Base-by-base conservation (phyloP, 2,888 invertebrate genomes). In the Latheticus oryzae region DNA sequence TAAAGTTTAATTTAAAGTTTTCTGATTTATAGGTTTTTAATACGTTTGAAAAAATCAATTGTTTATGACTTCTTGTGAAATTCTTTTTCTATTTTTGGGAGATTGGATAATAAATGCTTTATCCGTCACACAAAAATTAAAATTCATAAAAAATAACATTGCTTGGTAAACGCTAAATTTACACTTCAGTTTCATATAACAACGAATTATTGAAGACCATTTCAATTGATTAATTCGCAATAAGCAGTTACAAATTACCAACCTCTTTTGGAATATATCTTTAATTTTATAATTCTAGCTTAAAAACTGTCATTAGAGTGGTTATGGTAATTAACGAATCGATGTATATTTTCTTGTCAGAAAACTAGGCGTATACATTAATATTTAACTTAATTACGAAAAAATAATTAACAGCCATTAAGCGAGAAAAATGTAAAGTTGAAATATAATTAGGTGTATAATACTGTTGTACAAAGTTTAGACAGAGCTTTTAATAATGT, bases 371-470 rank as follows among this genome's bases (percentile, higher is more conserved):
- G 37, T 35, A 30, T 7, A 5, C 21, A n/a, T 30, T 16, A 28
- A 52, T 58, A 58, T 52, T 58, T 43, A 50, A 50, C 30, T 8
- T 38, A 50, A 58, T 52, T 52, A 52, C 28, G 24, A 45, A 52
- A 28, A 45, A 45, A 45, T 45, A 52, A 58, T 50, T 50, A 50
- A 42, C 48, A 52, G 37, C 37, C 51, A 42, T 56, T 37, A 12
- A 40, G 50, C 13, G 21, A 40, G 38, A 42, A 38, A 56, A 40
- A 19, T 19, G 21, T n/a, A n/a, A n/a, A n/a, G n/a, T n/a, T n/a
- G n/a, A n/a, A n/a, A n/a, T n/a, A n/a, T n/a, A n/a, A 19, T 19
- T 19, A 19, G 5, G 37, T 40, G 50, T 42, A 42, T 40, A 50
- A 56, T 35, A 26, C 35, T 11, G 32, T 32, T 23, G 24, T 9